Conservation (phyloP, 1,140 invertebrate genomes). For the Parapsyche elsis region DNA sequence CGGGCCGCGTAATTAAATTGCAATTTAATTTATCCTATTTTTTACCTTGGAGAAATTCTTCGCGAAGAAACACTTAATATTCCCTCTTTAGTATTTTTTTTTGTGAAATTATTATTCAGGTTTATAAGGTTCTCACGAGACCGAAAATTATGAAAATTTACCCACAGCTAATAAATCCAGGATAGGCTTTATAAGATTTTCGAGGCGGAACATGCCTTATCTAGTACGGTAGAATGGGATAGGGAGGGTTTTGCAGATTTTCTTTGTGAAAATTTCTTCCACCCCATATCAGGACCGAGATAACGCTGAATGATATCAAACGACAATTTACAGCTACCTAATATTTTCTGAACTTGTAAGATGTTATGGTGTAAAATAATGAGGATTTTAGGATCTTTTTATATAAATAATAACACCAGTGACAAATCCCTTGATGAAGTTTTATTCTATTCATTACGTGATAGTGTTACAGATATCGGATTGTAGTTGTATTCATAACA, state of each 20-base stretch:
- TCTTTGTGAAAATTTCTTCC: not conserved
- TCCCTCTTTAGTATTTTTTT: not conserved
- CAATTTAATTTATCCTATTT: constrained; percentile 2
- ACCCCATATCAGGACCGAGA: too few relatives aligned
- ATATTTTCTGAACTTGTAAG: too few relatives aligned
- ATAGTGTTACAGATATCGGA: not conserved
- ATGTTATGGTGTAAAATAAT: too few relatives aligned
- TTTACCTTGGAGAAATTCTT: not conserved
- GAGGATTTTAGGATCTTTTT: too few relatives aligned
- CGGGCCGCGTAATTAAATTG: constrained; percentile 1
- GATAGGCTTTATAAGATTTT: constrained; percentile 9
- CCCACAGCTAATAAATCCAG: not conserved
- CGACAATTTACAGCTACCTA: too few relatives aligned
- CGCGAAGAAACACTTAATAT: not conserved
- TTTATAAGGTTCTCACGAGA: not conserved
- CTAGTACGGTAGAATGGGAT: not conserved
- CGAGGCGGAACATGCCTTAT: not conserved
- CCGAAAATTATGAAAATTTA: constrained; percentile 20
- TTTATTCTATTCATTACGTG: constrained; percentile 13
- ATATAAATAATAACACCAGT: too few relatives aligned
- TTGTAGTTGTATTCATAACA: not conserved
- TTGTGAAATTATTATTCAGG: not conserved
- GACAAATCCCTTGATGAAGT: not conserved
- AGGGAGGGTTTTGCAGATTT: not conserved
- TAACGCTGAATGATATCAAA: too few relatives aligned